phyloP scores from a whole-genome alignment of 2,113 vertebrate species.

The Pao palembangensis region DNA sequence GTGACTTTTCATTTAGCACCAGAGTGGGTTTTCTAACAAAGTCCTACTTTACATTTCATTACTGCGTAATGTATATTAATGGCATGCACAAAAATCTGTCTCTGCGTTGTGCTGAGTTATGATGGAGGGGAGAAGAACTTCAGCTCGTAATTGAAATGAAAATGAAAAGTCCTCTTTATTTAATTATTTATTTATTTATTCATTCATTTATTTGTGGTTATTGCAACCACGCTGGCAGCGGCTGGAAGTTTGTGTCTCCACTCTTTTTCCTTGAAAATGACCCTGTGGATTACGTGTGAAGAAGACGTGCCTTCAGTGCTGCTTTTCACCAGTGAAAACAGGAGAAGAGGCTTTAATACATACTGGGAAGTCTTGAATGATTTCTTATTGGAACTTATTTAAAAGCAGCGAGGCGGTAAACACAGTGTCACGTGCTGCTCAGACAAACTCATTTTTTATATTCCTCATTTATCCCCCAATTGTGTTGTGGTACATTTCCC shows the following conservation, averaged over 20 bases:
- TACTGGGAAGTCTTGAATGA: background rate
- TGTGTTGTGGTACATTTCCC: conserved; percentile 16
- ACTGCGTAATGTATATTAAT: conserved; percentile 27
- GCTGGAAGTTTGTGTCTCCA: too few species aligned
- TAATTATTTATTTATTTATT: background rate
- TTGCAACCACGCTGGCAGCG: background rate
- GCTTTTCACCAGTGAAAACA: too few species aligned
- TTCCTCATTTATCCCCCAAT: conserved; percentile 21
- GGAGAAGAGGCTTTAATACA: too few species aligned
- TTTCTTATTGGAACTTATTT: too few species aligned
- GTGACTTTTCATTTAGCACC: background rate
- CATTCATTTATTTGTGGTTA: too few species aligned
- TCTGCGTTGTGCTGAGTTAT: conserved; percentile 21
- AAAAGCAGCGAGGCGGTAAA: too few species aligned
- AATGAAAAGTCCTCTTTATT: background rate
- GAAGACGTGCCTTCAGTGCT: too few species aligned
- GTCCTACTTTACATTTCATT: background rate
- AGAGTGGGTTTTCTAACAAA: background rate
- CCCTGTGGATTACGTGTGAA: too few species aligned
- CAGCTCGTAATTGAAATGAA: conserved; percentile 9
- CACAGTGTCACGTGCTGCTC: background rate
- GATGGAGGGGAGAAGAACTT: conserved; percentile 7
- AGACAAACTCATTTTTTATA: conserved; percentile 3
- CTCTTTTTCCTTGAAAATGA: background rate
- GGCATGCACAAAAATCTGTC: conserved; percentile 13